Evolutionary conservation across 2,888 invertebrate genomes (phyloP), one percentile per base, ranked within the genome.

Genomic region (Chymomyza caudatula): DNA sequence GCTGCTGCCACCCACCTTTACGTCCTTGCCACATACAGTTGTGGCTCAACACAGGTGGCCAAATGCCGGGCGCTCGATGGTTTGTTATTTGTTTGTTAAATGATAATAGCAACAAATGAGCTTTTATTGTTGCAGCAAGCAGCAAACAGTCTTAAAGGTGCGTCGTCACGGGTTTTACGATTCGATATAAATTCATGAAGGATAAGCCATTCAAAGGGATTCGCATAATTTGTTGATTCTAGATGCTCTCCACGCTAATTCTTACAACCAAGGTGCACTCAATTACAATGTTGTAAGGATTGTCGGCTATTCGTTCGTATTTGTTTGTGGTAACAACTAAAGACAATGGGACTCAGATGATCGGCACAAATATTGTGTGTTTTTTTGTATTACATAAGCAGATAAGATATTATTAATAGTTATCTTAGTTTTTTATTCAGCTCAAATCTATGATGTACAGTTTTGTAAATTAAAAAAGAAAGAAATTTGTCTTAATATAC

Each of bases 21-120:
- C 54, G 2, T 43, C 8, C 4, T 15, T 29, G 8, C 8, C n/a
- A n/a, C n/a, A n/a, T n/a, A n/a, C n/a, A n/a, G n/a, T n/a, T n/a
- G n/a, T n/a, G 54, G 55, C 55, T 54, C 61, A 19, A 63, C 69
- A 73, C 79, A 77, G 80, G 67, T 80, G 78, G 63, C 47, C 37
- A 63, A 29, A 6, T 20, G 56, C 47, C n/a, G 44, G 17, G 37
- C 6, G 65, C 73, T 66, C 73, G 71, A 86, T 82, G 82, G 86
- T 82, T 82, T 82, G 82, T 82, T 82, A 72, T 85, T 86, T 82
- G 82, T 82, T 82, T 82, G 86, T 82, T 70, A 86, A 82, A 82
- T 82, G 82, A 82, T 82, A 86, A 82, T 82, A 72, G 82, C 82
- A 86, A 86, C 86, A 82, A 82, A 86, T 86, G 82, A 82, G 86